Base-by-base conservation (phyloP, 2,113 vertebrate genomes). In the Poeciliopsis turrubarensis region DNA sequence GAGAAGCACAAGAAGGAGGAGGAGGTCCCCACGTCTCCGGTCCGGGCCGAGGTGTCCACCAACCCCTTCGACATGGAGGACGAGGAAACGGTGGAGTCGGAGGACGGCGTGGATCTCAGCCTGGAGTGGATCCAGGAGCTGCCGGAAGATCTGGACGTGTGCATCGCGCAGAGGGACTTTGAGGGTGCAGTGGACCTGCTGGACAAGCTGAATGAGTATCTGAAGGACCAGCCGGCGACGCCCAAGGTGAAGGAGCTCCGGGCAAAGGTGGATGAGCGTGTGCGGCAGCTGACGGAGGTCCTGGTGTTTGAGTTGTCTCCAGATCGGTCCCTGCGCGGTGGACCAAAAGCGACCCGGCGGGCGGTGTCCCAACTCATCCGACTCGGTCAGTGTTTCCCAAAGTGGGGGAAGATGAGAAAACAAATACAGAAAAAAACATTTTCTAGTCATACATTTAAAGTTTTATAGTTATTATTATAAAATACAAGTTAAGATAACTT, bases 51-150 rank as follows among this genome's bases (percentile, higher is more conserved):
- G 51, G 95, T 80, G 29, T 92, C 96, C 81, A 91, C 91, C 64
- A 98, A 98, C 85, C 96, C 97, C 0, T 98, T 98, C 0, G 92
- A 93, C 0, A 32, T 75, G 70, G 97, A 97, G 0, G 93, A 95
- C 0, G 94, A 94, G 0, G 94, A 89, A 34, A 87, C 57, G 0
- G 57, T 72, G 1, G 93, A 37, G 0, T 89, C 90, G 0, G 95
- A 96, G 1, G 97, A 97, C 61, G 78, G 70, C 0, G 97, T 97
- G 4, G 95, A 98, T 85, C 94, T 99, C 19, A 95, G 95, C 0
- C 90, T 95, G 0, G 98, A 99, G 71, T 99, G 98, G 98, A 97
- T 99, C 82, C 98, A 97, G 92, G 98, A 99, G 91, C 90, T 99
- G 68, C 97, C 98, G 0, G 98, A 99, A 66, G 98, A 99, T 74